phyloP scores from a whole-genome alignment of 2,797 vertebrate species.

The Acanthornis magna region DNA sequence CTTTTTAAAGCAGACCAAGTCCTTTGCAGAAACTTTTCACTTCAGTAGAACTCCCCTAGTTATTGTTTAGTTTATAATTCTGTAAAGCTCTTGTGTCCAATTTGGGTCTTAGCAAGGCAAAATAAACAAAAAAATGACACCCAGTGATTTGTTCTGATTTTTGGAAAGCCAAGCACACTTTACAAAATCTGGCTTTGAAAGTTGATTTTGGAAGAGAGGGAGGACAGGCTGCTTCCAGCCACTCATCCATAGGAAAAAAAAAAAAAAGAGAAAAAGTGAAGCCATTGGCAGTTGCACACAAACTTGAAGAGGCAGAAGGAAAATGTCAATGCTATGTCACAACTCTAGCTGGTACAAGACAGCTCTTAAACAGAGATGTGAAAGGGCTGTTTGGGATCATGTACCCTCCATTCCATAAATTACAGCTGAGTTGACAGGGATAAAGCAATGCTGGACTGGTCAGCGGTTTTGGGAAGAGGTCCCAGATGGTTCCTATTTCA shows the following conservation, averaged over 20 bases:
- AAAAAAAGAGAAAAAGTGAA: background rate
- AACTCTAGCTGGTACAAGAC: conserved; percentile 29
- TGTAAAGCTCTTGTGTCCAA: background rate
- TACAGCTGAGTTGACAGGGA: background rate
- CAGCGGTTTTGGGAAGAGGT: background rate
- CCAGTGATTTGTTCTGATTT: background rate
- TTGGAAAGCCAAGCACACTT: background rate
- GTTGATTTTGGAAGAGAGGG: background rate
- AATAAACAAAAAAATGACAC: background rate
- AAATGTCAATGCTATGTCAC: conserved; percentile 49
- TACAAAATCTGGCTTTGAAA: background rate
- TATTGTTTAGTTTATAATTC: background rate
- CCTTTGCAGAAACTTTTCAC: background rate
- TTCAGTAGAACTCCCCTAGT: background rate
- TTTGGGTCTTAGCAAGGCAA: background rate
- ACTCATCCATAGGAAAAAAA: background rate
- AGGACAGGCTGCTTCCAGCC: background rate
- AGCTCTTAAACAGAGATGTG: conserved; percentile 51
- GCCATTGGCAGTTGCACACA: background rate
- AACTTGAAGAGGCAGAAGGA: conserved; percentile 24
- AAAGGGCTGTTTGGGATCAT: conserved; percentile 58
- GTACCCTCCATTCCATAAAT: conserved; percentile 54
- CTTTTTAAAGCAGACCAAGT: background rate
- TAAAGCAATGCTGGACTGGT: background rate
- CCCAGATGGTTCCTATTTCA: conserved; percentile 49